Conservation (phyloP, 2,113 vertebrate species). For the Anhinga rufa region DNA sequence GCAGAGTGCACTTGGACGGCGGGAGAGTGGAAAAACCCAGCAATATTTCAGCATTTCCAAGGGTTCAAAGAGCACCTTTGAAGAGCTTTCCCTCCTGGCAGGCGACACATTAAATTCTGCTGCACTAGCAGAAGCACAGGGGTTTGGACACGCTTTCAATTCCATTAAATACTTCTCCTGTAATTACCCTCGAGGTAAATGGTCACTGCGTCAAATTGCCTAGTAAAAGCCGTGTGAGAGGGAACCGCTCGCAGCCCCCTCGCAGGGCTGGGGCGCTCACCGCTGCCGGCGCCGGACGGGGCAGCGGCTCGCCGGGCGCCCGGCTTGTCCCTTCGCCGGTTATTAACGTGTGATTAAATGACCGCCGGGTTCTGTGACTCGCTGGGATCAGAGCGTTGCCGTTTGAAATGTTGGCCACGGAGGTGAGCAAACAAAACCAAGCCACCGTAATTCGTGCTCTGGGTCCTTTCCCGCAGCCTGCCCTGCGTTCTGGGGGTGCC, state of each 20-base stretch:
- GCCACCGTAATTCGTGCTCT: not conserved
- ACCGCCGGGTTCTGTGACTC: not conserved
- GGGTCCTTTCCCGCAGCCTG: not conserved
- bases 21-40: slow-evolving; percentile 27
- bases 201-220: slow-evolving; percentile 44
- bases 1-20: accelerated
- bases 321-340: not conserved
- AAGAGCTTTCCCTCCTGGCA: slow-evolving; percentile 62
- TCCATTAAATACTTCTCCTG: slow-evolving; percentile 57
- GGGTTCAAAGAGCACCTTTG: slow-evolving; percentile 55
- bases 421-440: not conserved
- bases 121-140: slow-evolving; percentile 42
- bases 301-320: not conserved
- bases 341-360: not conserved
- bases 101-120: slow-evolving; percentile 25
- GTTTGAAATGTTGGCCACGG: accelerated
- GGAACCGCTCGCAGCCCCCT: not conserved
- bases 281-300: not conserved
- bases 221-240: slow-evolving; percentile 18
- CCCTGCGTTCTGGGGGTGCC: not conserved
- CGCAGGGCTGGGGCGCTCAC: not conserved
- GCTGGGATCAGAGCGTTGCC: not conserved
- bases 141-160: slow-evolving; percentile 50
- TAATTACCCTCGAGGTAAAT: slow-evolving; percentile 50
- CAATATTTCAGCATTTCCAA: not conserved